Percentiles rank a stretch among this genome's conserved stretches.
These are phyloP conservation scores for Rhopalosiphum nymphaeae DNA, from an alignment of 2,888 invertebrate species.

Conservation along the genomic window DNA sequence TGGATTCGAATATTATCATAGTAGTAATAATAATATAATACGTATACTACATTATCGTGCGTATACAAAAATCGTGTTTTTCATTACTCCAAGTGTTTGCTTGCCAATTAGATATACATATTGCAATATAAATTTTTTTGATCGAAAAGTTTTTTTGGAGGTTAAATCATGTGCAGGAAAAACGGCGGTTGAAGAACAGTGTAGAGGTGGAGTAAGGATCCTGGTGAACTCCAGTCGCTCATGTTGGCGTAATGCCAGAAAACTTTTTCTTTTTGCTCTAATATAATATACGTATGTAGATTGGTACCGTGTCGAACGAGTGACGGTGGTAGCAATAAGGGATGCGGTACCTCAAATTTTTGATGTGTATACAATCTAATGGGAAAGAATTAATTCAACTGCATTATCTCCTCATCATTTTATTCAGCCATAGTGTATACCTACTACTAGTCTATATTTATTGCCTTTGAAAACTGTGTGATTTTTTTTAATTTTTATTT, in stretches of 20 bases:
- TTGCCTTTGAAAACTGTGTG: not conserved
- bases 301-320: not conserved
- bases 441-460: not conserved
- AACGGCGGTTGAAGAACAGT: not conserved
- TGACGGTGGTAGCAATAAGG: no score
- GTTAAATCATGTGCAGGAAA: not conserved
- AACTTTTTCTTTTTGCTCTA: not conserved
- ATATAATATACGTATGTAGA: not conserved
- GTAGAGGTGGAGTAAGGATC: not conserved
- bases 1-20: not conserved
- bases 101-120: not conserved
- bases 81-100: not conserved
- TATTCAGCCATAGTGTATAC: not conserved
- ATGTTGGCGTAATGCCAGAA: constrained; percentile 3
- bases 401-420: not conserved
- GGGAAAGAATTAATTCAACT: not conserved
- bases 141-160: not conserved
- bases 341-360: no score
- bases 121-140: not conserved
- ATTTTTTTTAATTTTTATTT: not conserved
- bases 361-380: not conserved
- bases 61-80: not conserved
- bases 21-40: not conserved
- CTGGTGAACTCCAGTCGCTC: not conserved
- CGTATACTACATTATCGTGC: not conserved